Percentiles rank a stretch among this genome's conserved stretches.
Evolutionary conservation across 2,797 vertebrate genomes (phyloP).

Genomic region (Pygocentrus nattereri): DNA sequence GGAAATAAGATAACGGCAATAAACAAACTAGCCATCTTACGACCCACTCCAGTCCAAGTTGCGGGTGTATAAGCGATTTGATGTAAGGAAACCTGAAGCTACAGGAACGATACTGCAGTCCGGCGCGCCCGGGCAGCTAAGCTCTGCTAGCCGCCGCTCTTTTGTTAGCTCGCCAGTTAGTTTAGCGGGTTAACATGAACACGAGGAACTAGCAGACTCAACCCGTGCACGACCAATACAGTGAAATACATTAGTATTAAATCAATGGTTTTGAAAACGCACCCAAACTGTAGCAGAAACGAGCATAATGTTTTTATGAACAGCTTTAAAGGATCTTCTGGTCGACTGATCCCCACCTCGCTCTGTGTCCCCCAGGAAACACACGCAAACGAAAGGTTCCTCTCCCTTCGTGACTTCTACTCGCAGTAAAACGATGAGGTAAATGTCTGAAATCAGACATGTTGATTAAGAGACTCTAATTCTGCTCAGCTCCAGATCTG

Average conservation of each 20-base stretch:
- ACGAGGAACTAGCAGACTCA: neutral
- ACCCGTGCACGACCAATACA: neutral
- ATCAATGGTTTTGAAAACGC: neutral
- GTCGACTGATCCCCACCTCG: conserved; percentile 30
- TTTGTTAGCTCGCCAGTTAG: neutral
- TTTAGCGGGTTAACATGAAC: neutral
- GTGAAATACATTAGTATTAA: too few species aligned
- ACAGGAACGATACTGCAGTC: neutral
- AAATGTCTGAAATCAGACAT: too few species aligned
- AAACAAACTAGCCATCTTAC: too few species aligned
- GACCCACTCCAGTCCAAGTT: too few species aligned
- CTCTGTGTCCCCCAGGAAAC: conserved; percentile 67
- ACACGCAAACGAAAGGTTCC: conserved; percentile 63
- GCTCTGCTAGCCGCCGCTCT: neutral
- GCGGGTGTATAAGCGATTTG: neutral
- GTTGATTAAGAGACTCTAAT: neutral
- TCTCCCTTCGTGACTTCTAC: neutral
- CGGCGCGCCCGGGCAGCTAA: too few species aligned
- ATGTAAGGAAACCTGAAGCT: neutral
- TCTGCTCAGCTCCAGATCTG: neutral
- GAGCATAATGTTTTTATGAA: conserved; percentile 49
- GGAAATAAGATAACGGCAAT: neutral
- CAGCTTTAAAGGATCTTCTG: neutral
- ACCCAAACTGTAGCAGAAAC: conserved; percentile 47
- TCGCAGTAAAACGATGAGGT: too few species aligned